Base-by-base conservation (phyloP, 2,113 vertebrate species). In the Cheirogaleus medius region DNA sequence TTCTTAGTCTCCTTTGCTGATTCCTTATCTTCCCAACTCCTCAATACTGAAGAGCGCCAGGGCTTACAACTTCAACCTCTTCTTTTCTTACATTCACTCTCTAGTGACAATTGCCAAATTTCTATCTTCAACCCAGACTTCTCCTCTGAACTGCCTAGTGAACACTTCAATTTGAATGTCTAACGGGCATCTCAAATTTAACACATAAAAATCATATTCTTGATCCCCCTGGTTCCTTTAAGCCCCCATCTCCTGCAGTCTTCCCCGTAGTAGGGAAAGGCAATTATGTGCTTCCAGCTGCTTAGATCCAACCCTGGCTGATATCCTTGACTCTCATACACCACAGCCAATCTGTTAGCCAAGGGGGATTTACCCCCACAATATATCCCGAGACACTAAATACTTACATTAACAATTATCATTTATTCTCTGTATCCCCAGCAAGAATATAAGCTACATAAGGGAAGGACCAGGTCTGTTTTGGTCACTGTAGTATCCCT, bases 391-490 rank as follows among this genome's bases (percentile, higher is more conserved):
- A 78, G n/a, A 93, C 12, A 69, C 3, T 17, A 27, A n/a, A 42
- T 21, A 44, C 60, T 73, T 81, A 80, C 20, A 88, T 76, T 91
- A 6, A 77, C 56, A 29, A 47, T 56, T 68, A 77, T 17, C 39
- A 20, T 25, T 76, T 89, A 78, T 37, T 78, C 29, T 82, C 73
- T 77, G 29, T 82, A 71, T 66, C 15, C 34, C 29, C 29, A 83
- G 47, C 39, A 97, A 93, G 60, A 95, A 95, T 42, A 69, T 64
- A 44, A 85, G 49, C 49, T 80, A 84, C 11, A 91, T 23, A 83
- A 37, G 47, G 27, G 78, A 94, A 18, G 25, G 10, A 66, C 7
- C 8, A 17, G n/a, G 13, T 71, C 49, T 95, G 15, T 56, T 60
- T 94, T 89, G 29, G 66, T 71, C 42, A 92, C 14, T 84, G 58